Percentiles rank a stretch among this genome's conserved stretches.
Evolutionary conservation across 2,797 vertebrate species (phyloP).

Genomic region (Spondyliosoma cantharus): DNA sequence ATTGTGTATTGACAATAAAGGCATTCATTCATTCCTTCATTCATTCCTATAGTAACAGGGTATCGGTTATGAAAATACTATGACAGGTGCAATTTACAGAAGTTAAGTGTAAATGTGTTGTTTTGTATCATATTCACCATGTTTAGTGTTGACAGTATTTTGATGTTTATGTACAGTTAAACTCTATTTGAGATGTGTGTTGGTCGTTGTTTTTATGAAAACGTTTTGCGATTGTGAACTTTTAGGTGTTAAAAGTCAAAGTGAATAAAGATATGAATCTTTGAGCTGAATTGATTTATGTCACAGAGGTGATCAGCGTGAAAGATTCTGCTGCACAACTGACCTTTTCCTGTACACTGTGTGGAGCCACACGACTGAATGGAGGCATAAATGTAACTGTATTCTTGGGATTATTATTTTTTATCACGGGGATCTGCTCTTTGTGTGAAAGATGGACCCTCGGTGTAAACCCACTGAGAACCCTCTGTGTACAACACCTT

Average conservation of each 20-base stretch:
- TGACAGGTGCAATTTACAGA: background rate
- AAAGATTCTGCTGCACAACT: background rate
- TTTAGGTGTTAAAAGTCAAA: background rate
- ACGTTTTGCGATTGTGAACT: background rate
- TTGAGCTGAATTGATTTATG: background rate
- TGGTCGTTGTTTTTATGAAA: background rate
- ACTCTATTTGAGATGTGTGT: background rate
- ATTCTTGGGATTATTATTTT: background rate
- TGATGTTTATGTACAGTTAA: constrained; percentile 3
- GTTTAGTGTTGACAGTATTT: background rate
- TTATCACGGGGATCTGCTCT: background rate
- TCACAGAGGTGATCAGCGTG: background rate
- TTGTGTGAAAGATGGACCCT: background rate
- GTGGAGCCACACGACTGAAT: background rate
- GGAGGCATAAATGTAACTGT: background rate
- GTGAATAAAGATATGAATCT: constrained; percentile 7
- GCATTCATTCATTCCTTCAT: no score
- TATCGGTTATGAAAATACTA: no score
- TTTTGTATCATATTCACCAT: background rate
- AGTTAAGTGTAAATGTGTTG: background rate
- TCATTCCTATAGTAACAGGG: no score
- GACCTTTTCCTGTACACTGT: constrained; percentile 23
- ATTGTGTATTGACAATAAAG: no score
- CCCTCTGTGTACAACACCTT: background rate
- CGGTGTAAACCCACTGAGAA: constrained; percentile 2